Conservation (phyloP, 1,140 invertebrate species). For the Dendrolimus kikuchii region DNA sequence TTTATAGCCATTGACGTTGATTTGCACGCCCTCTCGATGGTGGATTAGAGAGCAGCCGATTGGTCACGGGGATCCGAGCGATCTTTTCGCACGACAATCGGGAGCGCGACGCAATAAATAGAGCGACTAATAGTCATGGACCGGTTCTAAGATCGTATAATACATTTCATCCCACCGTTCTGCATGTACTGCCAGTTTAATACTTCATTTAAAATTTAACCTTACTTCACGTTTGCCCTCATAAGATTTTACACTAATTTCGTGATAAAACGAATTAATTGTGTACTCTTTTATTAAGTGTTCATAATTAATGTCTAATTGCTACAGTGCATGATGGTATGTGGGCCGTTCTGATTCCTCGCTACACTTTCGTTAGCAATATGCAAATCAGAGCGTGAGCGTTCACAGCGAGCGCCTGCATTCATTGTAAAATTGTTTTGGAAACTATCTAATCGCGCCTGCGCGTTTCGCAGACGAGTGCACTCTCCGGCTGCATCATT, state of each 20-base stretch:
- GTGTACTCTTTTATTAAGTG: constrained; percentile 3
- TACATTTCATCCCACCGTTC: constrained; percentile 16
- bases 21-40: constrained; percentile 34
- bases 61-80: constrained; percentile 35
- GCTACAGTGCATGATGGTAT: constrained; percentile 32
- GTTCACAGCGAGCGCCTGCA: constrained; percentile 23
- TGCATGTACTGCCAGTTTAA: constrained; percentile 27
- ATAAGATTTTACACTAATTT: constrained; percentile 1
- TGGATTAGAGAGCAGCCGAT: constrained; percentile 37
- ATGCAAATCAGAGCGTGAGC: constrained; percentile 62
- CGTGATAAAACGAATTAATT: background rate
- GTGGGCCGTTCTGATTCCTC: constrained; percentile 37
- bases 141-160: constrained; percentile 27
- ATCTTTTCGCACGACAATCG: constrained; percentile 57
- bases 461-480: constrained; percentile 21
- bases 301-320: constrained; percentile 19
- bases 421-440: constrained; percentile 37
- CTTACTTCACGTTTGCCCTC: constrained; percentile 7
- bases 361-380: constrained; percentile 56
- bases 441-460: constrained; percentile 16
- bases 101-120: constrained; percentile 46
- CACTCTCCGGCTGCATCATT: constrained; percentile 28
- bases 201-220: constrained; percentile 24
- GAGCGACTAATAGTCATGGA: constrained; percentile 55
- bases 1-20: constrained; percentile 35